phyloP scores from a whole-genome alignment of 2,888 invertebrate genomes.

The Lasioglossum calceatum region DNA sequence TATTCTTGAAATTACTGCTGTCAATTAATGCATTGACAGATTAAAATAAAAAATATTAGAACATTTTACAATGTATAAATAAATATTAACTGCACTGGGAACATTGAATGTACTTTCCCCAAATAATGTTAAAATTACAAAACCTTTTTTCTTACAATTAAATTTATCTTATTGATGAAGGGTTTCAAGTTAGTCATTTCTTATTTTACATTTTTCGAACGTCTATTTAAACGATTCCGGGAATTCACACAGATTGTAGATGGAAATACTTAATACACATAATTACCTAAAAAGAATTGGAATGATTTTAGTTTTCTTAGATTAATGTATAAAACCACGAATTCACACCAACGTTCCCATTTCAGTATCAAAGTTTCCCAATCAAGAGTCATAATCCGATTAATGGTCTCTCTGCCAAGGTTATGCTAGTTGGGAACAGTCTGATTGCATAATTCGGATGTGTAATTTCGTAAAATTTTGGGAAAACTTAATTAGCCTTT shows the following conservation, averaged over 20 bases:
- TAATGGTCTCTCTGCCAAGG: not conserved
- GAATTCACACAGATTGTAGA: too few species aligned
- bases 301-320: not conserved
- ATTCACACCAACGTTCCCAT: not conserved
- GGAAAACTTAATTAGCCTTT: not conserved
- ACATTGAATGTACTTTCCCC: too few species aligned
- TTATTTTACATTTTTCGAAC: too few species aligned
- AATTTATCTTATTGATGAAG: too few species aligned
- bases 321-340: not conserved
- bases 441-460: not conserved
- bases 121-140: too few species aligned
- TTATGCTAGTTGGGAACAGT: not conserved
- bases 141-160: too few species aligned
- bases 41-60: not conserved
- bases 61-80: not conserved
- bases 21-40: not conserved
- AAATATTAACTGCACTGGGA: not conserved
- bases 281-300: not conserved
- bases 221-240: too few species aligned
- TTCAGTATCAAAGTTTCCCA: not conserved
- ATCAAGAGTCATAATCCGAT: not conserved
- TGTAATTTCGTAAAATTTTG: not conserved
- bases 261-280: too few species aligned
- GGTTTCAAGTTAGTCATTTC: too few species aligned
- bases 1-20: not conserved